Evolutionary conservation across 2,797 vertebrate genomes (phyloP), one percentile per base, ranked within the genome.

Genomic region (Malacoraja senta): DNA sequence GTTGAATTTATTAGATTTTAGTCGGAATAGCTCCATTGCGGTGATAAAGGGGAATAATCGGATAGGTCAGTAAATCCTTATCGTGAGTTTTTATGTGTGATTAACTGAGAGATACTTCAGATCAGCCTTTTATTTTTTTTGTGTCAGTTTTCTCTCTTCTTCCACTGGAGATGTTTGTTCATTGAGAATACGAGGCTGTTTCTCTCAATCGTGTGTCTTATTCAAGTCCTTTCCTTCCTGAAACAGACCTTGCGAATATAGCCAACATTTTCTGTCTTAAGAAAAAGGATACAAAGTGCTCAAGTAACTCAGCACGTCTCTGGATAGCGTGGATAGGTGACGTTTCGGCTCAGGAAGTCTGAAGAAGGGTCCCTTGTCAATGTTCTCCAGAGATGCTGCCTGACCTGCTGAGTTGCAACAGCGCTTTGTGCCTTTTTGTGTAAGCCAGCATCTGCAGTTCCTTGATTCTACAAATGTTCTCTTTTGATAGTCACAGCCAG

Each of bases 1-100:
- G 68, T 63, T 88, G 84, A 88, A 88, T 88, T 88, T 88, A 88
- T 88, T 88, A 44, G 65, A 17, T 35, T 88, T 63, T 68, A 17
- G 17, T 35, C 19, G n/a, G 61, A 88, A 35, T 63, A 35, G 63
- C 65, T 88, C 84, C 32, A n/a, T 63, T 35, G n/a, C 12, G 63
- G 61, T 88, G 63, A 88, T 88, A 68, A 88, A 88, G 35, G 61
- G n/a, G 32, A 19, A 88, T 68, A 32, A 88, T 68, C 63, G 21
- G 63, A 88, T 65, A 21, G 84, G 84, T 88, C 84, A 68, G 61
- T 88, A 88, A 88, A 88, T 88, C 84, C 65, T 88, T 21, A 88
- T 88, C 84, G 68, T 88, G 84, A 19, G 63, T 88, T 88, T 88
- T 35, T 88, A 68, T 8, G n/a, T 88, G 84, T 88, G 63, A 88